Evolutionary conservation across 2,888 invertebrate genomes (phyloP).

Genomic region (Acronicta aceris): DNA sequence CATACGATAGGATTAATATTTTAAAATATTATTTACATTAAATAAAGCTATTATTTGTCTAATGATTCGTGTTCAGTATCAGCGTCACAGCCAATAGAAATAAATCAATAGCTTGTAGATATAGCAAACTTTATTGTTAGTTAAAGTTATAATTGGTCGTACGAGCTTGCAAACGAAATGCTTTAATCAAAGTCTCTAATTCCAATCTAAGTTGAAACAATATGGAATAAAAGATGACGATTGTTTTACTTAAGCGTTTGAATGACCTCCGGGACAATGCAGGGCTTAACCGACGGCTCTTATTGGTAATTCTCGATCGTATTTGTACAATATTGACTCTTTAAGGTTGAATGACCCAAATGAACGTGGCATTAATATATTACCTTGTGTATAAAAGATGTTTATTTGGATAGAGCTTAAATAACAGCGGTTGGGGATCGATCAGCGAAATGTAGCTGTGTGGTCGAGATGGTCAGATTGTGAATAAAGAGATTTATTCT

Average conservation of each 20-base stretch:
- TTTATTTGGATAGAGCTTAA: not conserved
- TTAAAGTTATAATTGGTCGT: not conserved
- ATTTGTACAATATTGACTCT: not conserved
- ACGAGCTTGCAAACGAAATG: conserved; percentile 9
- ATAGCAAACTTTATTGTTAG: not conserved
- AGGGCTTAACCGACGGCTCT: conserved; percentile 1
- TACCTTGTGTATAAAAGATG: not conserved
- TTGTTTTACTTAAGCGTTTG: conserved; percentile 19
- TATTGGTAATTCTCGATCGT: conserved; percentile 8
- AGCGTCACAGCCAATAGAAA: too few relatives aligned
- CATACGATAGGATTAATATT: too few relatives aligned
- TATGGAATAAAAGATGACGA: conserved; percentile 17
- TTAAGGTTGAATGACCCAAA: not conserved
- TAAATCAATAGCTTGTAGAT: too few relatives aligned
- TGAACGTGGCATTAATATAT: not conserved
- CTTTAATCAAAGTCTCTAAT: conserved; percentile 28
- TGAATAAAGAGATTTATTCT: not conserved
- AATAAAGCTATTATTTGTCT: too few relatives aligned
- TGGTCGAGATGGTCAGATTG: not conserved
- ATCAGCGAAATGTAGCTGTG: not conserved
- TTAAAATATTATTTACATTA: too few relatives aligned
- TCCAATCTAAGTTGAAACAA: conserved; percentile 28
- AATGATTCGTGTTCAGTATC: too few relatives aligned
- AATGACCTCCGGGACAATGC: conserved; percentile 11
- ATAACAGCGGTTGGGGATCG: not conserved